Evolutionary conservation across 2,113 vertebrate genomes (phyloP), one percentile per base, ranked within the genome.

Genomic region (Argyrosomus japonicus): DNA sequence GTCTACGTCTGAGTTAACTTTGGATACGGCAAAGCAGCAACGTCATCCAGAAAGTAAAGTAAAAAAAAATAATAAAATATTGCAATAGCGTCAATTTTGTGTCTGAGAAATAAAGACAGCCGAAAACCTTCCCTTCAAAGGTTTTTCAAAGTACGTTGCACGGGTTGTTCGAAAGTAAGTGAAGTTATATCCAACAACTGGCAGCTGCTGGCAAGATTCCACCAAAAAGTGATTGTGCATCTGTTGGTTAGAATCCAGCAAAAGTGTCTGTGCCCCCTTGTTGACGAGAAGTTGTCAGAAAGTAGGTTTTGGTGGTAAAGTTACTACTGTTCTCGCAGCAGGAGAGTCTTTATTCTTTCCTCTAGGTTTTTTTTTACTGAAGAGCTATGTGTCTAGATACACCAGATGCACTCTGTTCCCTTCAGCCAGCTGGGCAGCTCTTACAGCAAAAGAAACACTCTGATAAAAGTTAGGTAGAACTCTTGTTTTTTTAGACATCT

Each of bases 221-320:
- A 54, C 25, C 32, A 54, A 58, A 64, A 71, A 58, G 9, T 61
- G 21, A 71, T 36, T 54, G 23, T 23, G 12, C 29, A 57, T 63
- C 17, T 43, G 40, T 47, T 75, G 40, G 50, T 64, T 14, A 19
- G 21, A 48, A 63, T 43, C 51, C 65, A 71, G 14, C 51, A 23
- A 58, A 43, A 56, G 63, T 57, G 13, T 6, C 48, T 32, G 23
- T 12, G 19, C n/a, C 8, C 25, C 15, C 36, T 40, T 36, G 51
- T 25, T 65, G 51, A 68, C 5, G 10, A n/a, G 57, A 62, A 40
- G 29, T 43, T 68, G 6, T 65, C 18, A 18, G 19, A 68, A 62
- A 36, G 51, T 57, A 14, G 13, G 21, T 84, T 68, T 57, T 63
- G 12, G 69, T 79, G 54, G 48, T 62, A 9, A 74, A 74, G 21